Conservation (phyloP, 2,113 vertebrate species). For the Pantherophis guttatus region DNA sequence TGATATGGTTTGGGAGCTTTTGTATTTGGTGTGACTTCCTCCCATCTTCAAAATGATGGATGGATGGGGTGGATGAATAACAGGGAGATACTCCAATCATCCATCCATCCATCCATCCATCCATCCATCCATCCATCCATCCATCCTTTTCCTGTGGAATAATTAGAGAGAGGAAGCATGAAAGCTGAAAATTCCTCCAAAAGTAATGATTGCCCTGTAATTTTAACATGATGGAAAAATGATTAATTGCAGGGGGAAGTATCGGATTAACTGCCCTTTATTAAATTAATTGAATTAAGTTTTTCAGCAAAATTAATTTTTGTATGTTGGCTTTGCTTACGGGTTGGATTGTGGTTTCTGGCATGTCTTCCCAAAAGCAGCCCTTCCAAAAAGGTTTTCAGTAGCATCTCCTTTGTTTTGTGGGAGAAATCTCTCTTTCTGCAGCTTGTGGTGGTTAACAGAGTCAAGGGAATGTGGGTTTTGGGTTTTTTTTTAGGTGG, state of each 20-base stretch:
- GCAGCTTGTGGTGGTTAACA: neutral
- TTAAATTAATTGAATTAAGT: neutral
- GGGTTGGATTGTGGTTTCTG: neutral
- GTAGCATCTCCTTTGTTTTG: neutral
- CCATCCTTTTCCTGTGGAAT: neutral
- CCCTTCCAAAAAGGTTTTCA: neutral
- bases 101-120: neutral
- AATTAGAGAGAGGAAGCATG: neutral
- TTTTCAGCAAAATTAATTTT: neutral
- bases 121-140: neutral
- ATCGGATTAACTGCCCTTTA: neutral
- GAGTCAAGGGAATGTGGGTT: neutral
- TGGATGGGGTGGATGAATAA: neutral
- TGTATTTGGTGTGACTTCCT: neutral
- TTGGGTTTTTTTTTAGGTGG: neutral
- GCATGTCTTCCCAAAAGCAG: neutral
- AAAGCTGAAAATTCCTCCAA: neutral
- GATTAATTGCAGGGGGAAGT: neutral
- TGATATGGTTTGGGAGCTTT: neutral
- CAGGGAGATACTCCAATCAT: neutral
- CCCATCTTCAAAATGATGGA: neutral
- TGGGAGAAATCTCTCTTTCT: neutral
- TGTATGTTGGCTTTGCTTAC: neutral
- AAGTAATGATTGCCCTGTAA: neutral
- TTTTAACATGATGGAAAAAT: neutral